Evolutionary conservation across 2,113 vertebrate genomes (phyloP), one percentile per base, ranked within the genome.

Genomic region (Anguilla rostrata): DNA sequence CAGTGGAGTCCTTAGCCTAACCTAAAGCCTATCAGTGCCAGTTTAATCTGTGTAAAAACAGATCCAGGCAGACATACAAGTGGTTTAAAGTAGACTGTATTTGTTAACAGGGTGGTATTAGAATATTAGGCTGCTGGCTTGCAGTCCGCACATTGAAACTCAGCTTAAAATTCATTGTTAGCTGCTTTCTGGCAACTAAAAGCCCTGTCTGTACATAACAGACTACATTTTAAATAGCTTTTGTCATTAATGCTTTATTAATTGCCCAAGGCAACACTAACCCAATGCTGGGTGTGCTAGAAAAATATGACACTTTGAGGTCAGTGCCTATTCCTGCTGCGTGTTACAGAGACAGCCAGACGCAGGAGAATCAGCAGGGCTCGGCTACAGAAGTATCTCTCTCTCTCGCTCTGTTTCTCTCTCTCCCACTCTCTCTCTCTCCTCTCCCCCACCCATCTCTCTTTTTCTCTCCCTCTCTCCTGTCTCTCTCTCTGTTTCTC

Each of bases 201-300:
- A 97, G 95, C 96, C 93, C 94, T 96, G 95, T 95, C 96, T 92
- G 87, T 94, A 96, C 94, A 96, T 96, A 97, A 96, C 96, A 96
- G 95, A 96, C 95, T 94, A 96, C 96, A 96, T 97, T 98, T 98
- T 96, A 97, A 98, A 98, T 97, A 96, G 96, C 95, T 95, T 97
- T 98, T 98, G 97, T 98, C 97, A 97, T 98, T 98, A 98, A 99
- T 97, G 97, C 97, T 98, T 99, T 98, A 98, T 99, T 98, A 98
- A 98, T 97, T 97, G 98, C 98, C 97, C 79, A 90, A 92, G 97
- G 98, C 97, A 92, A 96, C 93, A 90, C 91, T 95, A 96, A 95
- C 94, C 93, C 94, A 91, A 94, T 92, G 95, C 95, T 91, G 93
- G 95, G 96, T 96, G 95, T 96, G 96, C 96, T 96, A 94, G 96